These are phyloP conservation scores for Glandiceps talaboti DNA, from an alignment of 53 echinoderm and acorn worm species.

Conservation along the genomic window DNA sequence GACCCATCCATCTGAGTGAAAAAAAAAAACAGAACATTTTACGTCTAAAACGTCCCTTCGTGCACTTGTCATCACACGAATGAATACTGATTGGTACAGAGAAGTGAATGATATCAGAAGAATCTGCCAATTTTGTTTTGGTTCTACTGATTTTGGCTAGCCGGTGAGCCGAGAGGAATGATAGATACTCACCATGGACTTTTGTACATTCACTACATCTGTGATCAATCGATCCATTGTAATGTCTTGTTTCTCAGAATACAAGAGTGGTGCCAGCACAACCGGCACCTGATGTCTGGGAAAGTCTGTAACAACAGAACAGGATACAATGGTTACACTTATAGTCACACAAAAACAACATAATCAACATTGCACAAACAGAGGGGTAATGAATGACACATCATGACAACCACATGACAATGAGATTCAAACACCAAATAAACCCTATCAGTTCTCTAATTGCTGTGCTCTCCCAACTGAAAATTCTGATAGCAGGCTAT, in stretches of 20 bases:
- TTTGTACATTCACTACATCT: constrained; percentile 69
- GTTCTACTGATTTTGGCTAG: no score
- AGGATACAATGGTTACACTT: no score
- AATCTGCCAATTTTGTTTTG: background rate
- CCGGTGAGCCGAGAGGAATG: background rate
- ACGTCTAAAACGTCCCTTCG: no score
- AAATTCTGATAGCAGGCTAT: no score
- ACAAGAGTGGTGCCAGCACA: constrained; percentile 72
- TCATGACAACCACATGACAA: no score
- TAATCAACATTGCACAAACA: no score
- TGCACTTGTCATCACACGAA: no score
- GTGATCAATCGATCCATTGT: constrained; percentile 78
- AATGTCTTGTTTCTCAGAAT: constrained; percentile 84
- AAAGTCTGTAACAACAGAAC: constrained; percentile 44
- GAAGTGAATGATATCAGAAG: background rate
- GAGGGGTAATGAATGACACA: no score
- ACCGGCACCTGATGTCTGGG: constrained; percentile 86
- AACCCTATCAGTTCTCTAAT: no score
- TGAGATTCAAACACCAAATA: no score
- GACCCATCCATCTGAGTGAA: constrained; percentile 67
- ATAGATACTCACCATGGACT: constrained; percentile 58
- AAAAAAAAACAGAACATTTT: constrained; percentile 4
- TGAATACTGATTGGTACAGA: background rate
- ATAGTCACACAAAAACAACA: no score
- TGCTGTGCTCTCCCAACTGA: no score